These are phyloP conservation scores for Folsomia manolachei DNA, from an alignment of 2,888 invertebrate genomes.

Conservation along the genomic window DNA sequence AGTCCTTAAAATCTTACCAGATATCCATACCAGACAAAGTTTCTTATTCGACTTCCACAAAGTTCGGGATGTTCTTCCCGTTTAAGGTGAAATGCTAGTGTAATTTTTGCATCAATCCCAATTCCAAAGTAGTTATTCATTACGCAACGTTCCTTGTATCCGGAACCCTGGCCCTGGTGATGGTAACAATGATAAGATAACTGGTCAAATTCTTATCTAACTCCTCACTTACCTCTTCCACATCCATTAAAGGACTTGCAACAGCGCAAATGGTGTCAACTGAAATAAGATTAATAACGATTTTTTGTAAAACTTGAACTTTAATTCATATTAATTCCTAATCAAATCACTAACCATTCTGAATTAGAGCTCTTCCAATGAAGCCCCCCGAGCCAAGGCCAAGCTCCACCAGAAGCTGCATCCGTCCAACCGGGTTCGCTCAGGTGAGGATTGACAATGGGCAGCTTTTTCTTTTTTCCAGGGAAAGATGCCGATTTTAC, in stretches of 20 bases:
- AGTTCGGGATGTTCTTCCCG: constrained; percentile 96
- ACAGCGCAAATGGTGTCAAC: constrained; percentile 94
- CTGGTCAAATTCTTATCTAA: no score
- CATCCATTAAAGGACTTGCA: constrained; percentile 85
- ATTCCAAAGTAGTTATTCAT: constrained; percentile 99
- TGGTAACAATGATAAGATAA: no score
- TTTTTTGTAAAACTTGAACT: no score
- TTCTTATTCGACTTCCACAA: constrained; percentile 87
- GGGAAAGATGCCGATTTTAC: constrained; percentile 55
- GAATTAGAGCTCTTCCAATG: constrained; percentile 85
- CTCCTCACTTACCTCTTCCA: constrained; percentile 53
- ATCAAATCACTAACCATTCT: no score
- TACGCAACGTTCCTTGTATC: constrained; percentile 80
- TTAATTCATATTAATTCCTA: no score
- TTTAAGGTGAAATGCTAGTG: constrained; percentile 93
- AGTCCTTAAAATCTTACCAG: no score
- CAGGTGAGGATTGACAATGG: constrained; percentile 86
- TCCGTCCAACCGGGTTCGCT: constrained; percentile 76
- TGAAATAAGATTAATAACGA: no score
- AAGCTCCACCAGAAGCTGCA: constrained; percentile 70
- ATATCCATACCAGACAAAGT: constrained; percentile 86
- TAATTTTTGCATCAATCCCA: constrained; percentile 96
- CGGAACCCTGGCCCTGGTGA: constrained; percentile 1
- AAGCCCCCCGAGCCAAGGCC: background rate
- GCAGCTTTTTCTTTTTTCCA: constrained; percentile 64